Evolutionary conservation across 2,888 invertebrate species (phyloP), one percentile per base, ranked within the genome.

Genomic region (Julus scandinavius): DNA sequence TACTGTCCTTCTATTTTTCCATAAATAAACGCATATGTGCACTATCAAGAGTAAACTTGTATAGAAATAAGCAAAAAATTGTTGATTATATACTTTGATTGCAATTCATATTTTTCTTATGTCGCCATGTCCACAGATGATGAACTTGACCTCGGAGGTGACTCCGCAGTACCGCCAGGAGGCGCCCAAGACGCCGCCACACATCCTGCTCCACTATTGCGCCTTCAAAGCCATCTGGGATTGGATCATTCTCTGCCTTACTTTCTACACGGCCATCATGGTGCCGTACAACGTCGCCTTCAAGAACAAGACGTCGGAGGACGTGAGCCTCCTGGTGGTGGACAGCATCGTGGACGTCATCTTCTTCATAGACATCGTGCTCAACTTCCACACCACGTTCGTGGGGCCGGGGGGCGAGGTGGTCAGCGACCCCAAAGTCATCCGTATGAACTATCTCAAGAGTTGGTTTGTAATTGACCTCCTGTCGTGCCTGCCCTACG

Each of bases 201-300:
- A 99, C 94, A 99, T 99, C 93, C 95, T 99, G 91, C 95, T 99
- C 91, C 99, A 99, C 94, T 99, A 99, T 94, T 99, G 99, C 95
- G 98, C 99, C 92, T 99, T 99, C 95, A 98, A 99, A 95, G 97
- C 97, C 92, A 97, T 98, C 93, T 99, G 99, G 98, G 99, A 99
- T 94, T 99, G 99, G 99, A 97, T 99, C 93, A 99, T 99, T 93
- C 95, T 99, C 91, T 97, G 98, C 94, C 95, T 99, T 93, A 99
- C 99, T 91, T 99, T 99, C 95, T 99, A 99, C 95, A 99, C 99
- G 91, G 99, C 98, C 92, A 97, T 98, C 93, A 94, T 95, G 97
- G 99, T 99, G 92, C 99, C 99, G 91, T 99, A 98, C 94, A 99
- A 99, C 94, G 99, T 99, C 92, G 99, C 99, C 93, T 99, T 99